phyloP scores from a whole-genome alignment of 2,797 vertebrate genomes.

The Clarias fuscus region DNA sequence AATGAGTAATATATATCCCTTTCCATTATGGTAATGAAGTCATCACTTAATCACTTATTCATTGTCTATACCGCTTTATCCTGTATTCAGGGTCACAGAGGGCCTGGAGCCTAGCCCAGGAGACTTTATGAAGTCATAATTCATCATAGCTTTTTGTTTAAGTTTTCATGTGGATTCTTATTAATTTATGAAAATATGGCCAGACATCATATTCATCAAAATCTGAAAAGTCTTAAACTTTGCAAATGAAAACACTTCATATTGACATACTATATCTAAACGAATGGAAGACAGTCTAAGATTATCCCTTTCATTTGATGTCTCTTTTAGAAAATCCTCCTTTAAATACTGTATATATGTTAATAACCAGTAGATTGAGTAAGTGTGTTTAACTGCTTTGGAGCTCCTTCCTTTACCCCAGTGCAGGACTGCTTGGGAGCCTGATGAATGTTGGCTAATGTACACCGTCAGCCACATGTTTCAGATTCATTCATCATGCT shows the following conservation, averaged over 20 bases:
- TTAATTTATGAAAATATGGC: neutral
- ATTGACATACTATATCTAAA: neutral
- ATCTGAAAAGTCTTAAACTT: neutral
- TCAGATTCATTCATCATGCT: slow-evolving; percentile 68
- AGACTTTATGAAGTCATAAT: neutral
- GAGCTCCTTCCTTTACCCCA: slow-evolving; percentile 62
- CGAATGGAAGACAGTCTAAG: neutral
- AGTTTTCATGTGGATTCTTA: neutral
- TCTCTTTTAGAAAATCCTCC: slow-evolving; percentile 53
- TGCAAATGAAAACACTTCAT: neutral
- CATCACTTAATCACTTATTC: neutral
- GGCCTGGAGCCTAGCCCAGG: no score
- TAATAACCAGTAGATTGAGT: slow-evolving; percentile 68
- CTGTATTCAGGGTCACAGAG: no score
- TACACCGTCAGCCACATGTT: slow-evolving; percentile 66
- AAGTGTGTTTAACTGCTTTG: slow-evolving; percentile 69
- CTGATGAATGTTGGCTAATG: slow-evolving; percentile 70
- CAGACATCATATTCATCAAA: neutral
- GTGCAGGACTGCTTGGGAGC: slow-evolving; percentile 60
- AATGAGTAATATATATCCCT: neutral
- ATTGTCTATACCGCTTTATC: no score
- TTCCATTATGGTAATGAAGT: neutral
- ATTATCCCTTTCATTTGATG: slow-evolving; percentile 55
- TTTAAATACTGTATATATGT: slow-evolving; percentile 66
- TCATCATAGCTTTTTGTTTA: neutral